These are phyloP conservation scores for Drosophila peninsularis DNA, from an alignment of 2,888 invertebrate species.

Conservation along the genomic window DNA sequence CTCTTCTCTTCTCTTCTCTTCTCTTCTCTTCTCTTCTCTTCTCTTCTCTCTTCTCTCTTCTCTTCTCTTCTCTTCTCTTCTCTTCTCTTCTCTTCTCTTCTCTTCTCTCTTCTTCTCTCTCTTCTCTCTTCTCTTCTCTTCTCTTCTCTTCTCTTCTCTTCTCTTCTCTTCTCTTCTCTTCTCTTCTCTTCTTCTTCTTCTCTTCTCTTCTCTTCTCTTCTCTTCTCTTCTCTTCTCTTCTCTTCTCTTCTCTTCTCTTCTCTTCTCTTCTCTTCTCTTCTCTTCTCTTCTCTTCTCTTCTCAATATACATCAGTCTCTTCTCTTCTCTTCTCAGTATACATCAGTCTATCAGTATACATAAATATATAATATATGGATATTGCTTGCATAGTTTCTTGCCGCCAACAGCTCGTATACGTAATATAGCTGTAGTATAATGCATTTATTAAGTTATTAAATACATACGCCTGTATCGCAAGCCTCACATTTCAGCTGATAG, in stretches of 20 bases:
- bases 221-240: no score
- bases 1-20: no score
- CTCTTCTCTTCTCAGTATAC: no score
- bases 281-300: no score
- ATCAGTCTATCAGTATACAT: no score
- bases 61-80: neutral
- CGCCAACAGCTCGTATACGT: slow-evolving; percentile 22
- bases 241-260: neutral
- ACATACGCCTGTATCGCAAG: slow-evolving; percentile 21
- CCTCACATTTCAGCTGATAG: slow-evolving; percentile 20
- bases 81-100: no score
- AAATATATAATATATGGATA: neutral
- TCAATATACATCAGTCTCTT: neutral
- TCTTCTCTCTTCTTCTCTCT: neutral
- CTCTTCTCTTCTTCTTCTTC: neutral
- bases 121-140: neutral
- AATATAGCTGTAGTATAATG: slow-evolving; percentile 21
- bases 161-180: neutral
- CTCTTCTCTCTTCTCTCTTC: neutral
- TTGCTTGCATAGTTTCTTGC: slow-evolving; percentile 8
- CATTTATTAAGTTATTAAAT: slow-evolving; percentile 70
- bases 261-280: neutral
- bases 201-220: no score
- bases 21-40: no score
- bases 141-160: neutral